Conservation (phyloP, 2,797 vertebrate genomes). For the Betta splendens region DNA sequence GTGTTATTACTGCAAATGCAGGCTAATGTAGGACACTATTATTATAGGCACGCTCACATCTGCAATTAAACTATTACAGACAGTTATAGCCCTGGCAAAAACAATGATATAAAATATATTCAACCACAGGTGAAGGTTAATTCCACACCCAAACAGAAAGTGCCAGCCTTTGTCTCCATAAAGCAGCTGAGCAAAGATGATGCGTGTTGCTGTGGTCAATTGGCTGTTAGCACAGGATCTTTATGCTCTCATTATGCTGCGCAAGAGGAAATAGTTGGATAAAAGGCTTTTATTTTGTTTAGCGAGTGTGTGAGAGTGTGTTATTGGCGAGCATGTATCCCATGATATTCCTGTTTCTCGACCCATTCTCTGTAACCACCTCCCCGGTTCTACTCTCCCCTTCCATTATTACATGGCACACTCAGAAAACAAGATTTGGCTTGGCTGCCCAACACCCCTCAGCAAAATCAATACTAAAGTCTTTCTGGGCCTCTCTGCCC, state of each 20-base stretch:
- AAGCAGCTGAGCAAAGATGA: conserved; percentile 55
- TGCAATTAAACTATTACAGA: background rate
- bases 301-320: conserved; percentile 62
- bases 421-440: conserved; percentile 79
- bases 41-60: background rate
- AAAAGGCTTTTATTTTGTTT: conserved; percentile 77
- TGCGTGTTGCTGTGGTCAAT: conserved; percentile 63
- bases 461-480: conserved; percentile 89
- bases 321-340: conserved; percentile 66
- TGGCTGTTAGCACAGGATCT: conserved; percentile 68
- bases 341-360: conserved; percentile 67
- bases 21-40: background rate
- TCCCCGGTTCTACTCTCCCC: conserved; percentile 49
- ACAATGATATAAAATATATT: conserved; percentile 11
- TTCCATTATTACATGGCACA: conserved; percentile 60
- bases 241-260: conserved; percentile 71
- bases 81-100: background rate
- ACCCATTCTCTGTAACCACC: conserved; percentile 59
- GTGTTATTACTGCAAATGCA: background rate
- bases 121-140: conserved; percentile 44
- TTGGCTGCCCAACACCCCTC: conserved; percentile 75
- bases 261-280: conserved; percentile 73
- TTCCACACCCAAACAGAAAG: conserved; percentile 61
- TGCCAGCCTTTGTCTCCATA: conserved; percentile 59
- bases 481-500: conserved; percentile 82